A percentile compares a stretch with the other conserved stretches of the same genome.
These are phyloP conservation scores for Danaus plexippus DNA, from an alignment of 1,140 invertebrate species.

Conservation along the genomic window DNA sequence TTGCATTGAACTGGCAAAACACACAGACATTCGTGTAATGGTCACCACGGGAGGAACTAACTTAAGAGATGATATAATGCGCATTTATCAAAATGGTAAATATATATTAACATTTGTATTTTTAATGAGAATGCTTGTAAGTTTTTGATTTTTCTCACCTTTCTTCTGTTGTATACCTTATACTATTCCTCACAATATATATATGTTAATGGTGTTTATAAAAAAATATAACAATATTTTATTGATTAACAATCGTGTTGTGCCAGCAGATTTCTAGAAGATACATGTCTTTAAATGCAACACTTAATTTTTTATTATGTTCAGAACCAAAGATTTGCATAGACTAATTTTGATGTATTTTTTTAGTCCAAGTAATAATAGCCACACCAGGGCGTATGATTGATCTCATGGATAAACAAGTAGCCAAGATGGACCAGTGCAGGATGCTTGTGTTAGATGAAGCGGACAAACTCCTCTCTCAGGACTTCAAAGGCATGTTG, in stretches of 20 bases:
- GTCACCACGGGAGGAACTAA: conserved; percentile 99
- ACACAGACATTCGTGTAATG: conserved; percentile 96
- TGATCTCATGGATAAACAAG: conserved; percentile 99
- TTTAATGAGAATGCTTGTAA: too few relatives aligned
- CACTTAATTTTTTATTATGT: conserved; percentile 1
- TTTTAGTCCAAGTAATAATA: conserved; percentile 96
- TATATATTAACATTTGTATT: conserved; percentile 9
- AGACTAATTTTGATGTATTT: conserved; percentile 5
- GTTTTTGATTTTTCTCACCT: too few relatives aligned
- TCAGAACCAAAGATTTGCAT: background rate
- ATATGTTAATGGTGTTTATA: too few relatives aligned
- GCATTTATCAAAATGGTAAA: conserved; percentile 96
- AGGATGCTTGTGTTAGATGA: conserved; percentile 98
- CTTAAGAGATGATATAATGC: conserved; percentile 99
- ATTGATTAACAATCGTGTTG: too few relatives aligned
- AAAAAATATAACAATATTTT: too few relatives aligned
- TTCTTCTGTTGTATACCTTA: too few relatives aligned
- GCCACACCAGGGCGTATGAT: conserved; percentile 99
- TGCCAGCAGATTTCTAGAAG: background rate
- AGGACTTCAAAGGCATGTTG: conserved; percentile 99
- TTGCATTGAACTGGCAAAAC: conserved; percentile 98
- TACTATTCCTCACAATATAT: too few relatives aligned
- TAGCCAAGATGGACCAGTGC: conserved; percentile 96
- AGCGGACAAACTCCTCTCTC: conserved; percentile 98
- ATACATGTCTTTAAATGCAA: conserved; percentile 2